Evolutionary conservation across 2,888 invertebrate species (phyloP).

Genomic region (Uropetala carovei): DNA sequence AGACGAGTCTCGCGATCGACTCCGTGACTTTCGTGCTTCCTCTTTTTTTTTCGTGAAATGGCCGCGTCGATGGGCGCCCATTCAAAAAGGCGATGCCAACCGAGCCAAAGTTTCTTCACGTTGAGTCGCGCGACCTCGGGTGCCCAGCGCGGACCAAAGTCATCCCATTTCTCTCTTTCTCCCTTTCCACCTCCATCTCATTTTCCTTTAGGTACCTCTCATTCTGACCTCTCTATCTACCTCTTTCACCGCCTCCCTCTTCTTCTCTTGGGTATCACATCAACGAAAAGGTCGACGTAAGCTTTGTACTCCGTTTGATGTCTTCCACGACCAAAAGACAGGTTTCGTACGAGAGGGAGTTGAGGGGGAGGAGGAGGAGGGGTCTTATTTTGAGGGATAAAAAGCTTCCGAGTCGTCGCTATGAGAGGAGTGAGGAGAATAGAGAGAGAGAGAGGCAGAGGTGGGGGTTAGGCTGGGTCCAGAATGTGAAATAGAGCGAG

Average conservation of each 20-base stretch:
- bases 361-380: neutral
- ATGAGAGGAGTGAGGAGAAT: slow-evolving; percentile 66
- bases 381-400: neutral
- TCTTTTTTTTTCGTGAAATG: too few relatives aligned
- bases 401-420: slow-evolving; percentile 34
- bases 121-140: neutral
- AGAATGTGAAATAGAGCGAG: slow-evolving; percentile 71
- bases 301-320: slow-evolving; percentile 29
- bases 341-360: too few relatives aligned
- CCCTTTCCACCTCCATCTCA: neutral
- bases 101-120: neutral
- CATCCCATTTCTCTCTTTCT: neutral
- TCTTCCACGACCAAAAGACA: neutral
- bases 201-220: slow-evolving; percentile 18
- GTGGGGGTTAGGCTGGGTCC: slow-evolving; percentile 75
- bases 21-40: too few relatives aligned
- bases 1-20: too few relatives aligned
- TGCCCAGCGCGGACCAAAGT: neutral
- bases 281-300: neutral
- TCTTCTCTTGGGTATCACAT: neutral
- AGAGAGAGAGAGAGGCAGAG: slow-evolving; percentile 71
- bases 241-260: neutral
- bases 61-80: slow-evolving; percentile 12
- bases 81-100: neutral
- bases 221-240: neutral